Evolutionary conservation across 2,888 invertebrate genomes (phyloP), one percentile per base, ranked within the genome.

Genomic region (Theretra japonica): DNA sequence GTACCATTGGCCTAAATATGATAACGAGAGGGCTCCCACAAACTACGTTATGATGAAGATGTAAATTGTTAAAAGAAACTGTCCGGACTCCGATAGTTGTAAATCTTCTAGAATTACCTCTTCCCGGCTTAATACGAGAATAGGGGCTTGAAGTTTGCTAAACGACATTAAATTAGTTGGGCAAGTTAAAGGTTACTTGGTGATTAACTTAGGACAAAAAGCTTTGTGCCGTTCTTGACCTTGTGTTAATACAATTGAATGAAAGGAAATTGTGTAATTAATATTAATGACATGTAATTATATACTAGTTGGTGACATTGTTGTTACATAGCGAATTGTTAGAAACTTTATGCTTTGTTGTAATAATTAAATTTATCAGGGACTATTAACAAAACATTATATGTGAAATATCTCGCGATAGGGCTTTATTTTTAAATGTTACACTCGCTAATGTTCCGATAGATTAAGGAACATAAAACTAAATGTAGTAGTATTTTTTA

Each of bases 161-260:
- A 86, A 82, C 81, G 86, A 82, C 81, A 80, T 83, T 78, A 82
- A 81, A 83, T 82, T 82, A 82, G 81, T 81, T 74, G 73, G 50
- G 70, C 28, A 77, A 84, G 78, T 82, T 80, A 84, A 81, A 81
- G 79, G 81, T 83, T 76, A 81, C 75, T 75, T 70, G 73, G 79
- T 80, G 80, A 82, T 81, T 83, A 81, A 78, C 75, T 76, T 73
- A 70, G 73, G 75, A 77, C 76, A 80, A 83, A 84, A 84, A 82
- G 78, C 77, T 75, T 78, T 70, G 23, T 68, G 70, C 71, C 75
- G 72, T 77, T 78, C 70, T 48, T 75, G 76, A 77, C 76, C 77
- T 77, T 80, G 75, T 70, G 57, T 71, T 68, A 74, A 30, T 50
- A 70, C 58, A 69, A 33, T 68, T 59, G 65, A 56, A 58, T 48